A percentile compares a stretch with the other conserved stretches of the same genome.
Conservation (phyloP, 2,888 invertebrate genomes). For the Tetranychus piercei region DNA sequence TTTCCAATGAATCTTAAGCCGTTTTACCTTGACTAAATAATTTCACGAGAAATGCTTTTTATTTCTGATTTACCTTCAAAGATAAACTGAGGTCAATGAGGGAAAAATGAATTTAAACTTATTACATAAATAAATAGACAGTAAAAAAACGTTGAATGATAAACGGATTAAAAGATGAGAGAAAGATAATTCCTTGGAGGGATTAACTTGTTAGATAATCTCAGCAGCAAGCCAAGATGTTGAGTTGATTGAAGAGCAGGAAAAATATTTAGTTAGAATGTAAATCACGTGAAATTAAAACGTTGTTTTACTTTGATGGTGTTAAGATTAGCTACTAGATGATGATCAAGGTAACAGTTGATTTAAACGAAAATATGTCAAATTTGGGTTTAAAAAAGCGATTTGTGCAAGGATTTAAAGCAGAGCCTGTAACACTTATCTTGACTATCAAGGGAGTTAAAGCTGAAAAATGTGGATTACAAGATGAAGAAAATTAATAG, state of each 20-base stretch:
- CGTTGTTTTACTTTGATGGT: not conserved
- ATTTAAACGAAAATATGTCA: too few species aligned
- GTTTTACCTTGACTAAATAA: not conserved
- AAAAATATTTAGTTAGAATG: not conserved
- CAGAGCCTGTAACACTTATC: too few species aligned
- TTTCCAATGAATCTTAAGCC: not conserved
- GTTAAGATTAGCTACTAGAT: not conserved
- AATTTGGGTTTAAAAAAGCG: too few species aligned
- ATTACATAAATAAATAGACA: not conserved
- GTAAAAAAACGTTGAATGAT: not conserved
- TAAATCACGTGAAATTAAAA: slow-evolving; percentile 5
- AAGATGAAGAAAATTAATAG: too few species aligned
- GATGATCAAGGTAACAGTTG: too few species aligned
- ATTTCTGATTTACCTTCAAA: not conserved
- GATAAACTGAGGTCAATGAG: slow-evolving; percentile 12
- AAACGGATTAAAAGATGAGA: not conserved
- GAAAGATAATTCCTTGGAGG: slow-evolving; percentile 6
- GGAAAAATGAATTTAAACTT: slow-evolving; percentile 14
- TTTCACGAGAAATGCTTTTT: slow-evolving; percentile 6
- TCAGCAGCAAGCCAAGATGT: not conserved
- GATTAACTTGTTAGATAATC: slow-evolving; percentile 5
- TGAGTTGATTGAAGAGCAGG: not conserved
- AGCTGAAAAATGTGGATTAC: too few species aligned
- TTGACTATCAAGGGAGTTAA: too few species aligned
- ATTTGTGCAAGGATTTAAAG: too few species aligned